Base-by-base conservation (phyloP, 2,888 invertebrate genomes). In the Dendrolimus pini region DNA sequence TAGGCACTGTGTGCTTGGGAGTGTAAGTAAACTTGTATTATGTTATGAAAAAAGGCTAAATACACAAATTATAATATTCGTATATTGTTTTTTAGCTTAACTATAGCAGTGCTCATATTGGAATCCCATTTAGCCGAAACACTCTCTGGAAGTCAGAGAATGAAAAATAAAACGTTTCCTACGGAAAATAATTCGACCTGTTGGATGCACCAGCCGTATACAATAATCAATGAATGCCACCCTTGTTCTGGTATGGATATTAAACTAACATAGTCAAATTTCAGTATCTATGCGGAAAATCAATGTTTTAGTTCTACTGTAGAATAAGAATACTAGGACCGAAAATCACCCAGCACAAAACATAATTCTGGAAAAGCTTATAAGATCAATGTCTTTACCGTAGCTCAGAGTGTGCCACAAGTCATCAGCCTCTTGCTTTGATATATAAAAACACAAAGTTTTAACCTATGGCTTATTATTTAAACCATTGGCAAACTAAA, bases 151-250 rank as follows among this genome's bases (percentile, higher is more conserved):
- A 94, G 93, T 30, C 93, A 93, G 58, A 90, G 89, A 68, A 84
- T 91, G 64, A 92, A 88, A 69, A 93, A 91, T 71, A 93, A 93
- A 67, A 93, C 93, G 47, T 94, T 94, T 77, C 91, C 94, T 9
- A 92, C 94, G 12, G 95, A 95, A 78, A 95, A 95, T 67, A 96
- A 96, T 77, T 94, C 95, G 0, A 95, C 94, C 9, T 97, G 97
- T 77, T 94, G 94, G 92, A 85, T 93, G 56, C 93, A 93, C 62
- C 96, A 96, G 75, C 91, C 93, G 14, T 96, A 93, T 69, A 92
- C 93, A 63, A 91, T 96, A 18, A 89, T 95, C 18, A 93, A 93
- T 69, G 95, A 95, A 81, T 97, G 97, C 71, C 95, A 96, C 85
- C 96, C 95, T n/a, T 97, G 97, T 82, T 93, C 95, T 78, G 94